A percentile compares a stretch with the other conserved stretches of the same genome.
Evolutionary conservation across 1,140 invertebrate species (phyloP).

Genomic region (Drosophila simulans): DNA sequence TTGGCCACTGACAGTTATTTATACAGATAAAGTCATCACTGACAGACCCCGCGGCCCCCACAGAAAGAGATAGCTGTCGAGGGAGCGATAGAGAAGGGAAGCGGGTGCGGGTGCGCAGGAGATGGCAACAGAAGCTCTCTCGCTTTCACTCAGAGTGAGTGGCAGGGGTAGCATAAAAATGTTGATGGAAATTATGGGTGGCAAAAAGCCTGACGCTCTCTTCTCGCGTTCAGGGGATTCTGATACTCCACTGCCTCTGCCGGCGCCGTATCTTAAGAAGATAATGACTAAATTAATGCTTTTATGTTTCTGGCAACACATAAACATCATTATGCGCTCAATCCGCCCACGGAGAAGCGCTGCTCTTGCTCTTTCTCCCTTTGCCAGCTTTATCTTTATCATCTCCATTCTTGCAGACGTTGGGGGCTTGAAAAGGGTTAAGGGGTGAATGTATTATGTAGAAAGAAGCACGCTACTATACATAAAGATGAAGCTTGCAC

Average conservation of each 20-base stretch:
- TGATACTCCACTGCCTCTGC: slow-evolving; percentile 32
- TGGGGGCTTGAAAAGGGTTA: not conserved
- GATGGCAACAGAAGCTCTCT: slow-evolving; percentile 12
- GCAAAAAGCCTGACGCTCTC: slow-evolving; percentile 6
- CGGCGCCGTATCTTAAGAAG: slow-evolving; percentile 80
- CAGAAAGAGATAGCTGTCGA: slow-evolving; percentile 20
- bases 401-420: slow-evolving; percentile 1
- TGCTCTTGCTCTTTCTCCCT: not conserved
- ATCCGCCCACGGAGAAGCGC: slow-evolving; percentile 61
- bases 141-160: slow-evolving; percentile 7
- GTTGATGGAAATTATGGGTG: slow-evolving; percentile 44
- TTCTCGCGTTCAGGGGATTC: slow-evolving; percentile 12
- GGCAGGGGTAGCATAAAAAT: slow-evolving; percentile 38
- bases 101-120: slow-evolving; percentile 14
- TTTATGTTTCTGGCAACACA: slow-evolving; percentile 85
- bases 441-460: slow-evolving; percentile 4
- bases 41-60: slow-evolving; percentile 59
- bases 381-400: not conserved
- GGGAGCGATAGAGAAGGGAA: slow-evolving; percentile 10
- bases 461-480: not conserved
- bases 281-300: slow-evolving; percentile 85
- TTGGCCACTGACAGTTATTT: slow-evolving; percentile 75
- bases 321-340: slow-evolving; percentile 84
- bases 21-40: slow-evolving; percentile 83
- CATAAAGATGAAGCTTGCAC: not conserved